Conservation (phyloP, 2,797 vertebrate species). For the Rhinoraja longicauda region DNA sequence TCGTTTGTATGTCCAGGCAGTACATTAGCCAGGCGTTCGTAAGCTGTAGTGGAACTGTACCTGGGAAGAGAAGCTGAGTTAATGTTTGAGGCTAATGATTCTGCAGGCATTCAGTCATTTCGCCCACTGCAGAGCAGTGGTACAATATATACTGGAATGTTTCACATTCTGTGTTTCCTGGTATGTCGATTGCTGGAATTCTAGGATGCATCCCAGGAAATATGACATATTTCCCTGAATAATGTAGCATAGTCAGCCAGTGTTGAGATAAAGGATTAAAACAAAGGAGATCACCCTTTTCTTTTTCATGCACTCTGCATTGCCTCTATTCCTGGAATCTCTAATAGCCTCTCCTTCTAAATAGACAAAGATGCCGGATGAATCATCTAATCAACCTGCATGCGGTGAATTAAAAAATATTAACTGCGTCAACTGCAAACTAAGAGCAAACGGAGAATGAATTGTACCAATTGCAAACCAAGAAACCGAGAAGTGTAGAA, state of each 20-base stretch:
- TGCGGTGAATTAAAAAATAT: not conserved
- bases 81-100: no score
- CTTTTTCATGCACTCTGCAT: not conserved
- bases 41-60: no score
- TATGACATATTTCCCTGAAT: no score
- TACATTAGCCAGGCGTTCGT: no score
- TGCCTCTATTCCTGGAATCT: not conserved
- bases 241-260: no score
- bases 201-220: not conserved
- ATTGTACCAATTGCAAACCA: no score
- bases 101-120: no score
- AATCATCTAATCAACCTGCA: not conserved
- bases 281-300: not conserved
- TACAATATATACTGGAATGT: not conserved
- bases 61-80: no score
- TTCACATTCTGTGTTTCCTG: not conserved
- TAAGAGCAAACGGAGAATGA: not conserved
- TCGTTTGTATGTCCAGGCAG: no score
- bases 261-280: not conserved
- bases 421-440: not conserved
- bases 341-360: not conserved
- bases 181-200: not conserved
- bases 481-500: no score
- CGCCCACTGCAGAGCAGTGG: not conserved
- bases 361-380: not conserved